Conservation (phyloP, 2,888 invertebrate species). For the Cephonodes hylas region DNA sequence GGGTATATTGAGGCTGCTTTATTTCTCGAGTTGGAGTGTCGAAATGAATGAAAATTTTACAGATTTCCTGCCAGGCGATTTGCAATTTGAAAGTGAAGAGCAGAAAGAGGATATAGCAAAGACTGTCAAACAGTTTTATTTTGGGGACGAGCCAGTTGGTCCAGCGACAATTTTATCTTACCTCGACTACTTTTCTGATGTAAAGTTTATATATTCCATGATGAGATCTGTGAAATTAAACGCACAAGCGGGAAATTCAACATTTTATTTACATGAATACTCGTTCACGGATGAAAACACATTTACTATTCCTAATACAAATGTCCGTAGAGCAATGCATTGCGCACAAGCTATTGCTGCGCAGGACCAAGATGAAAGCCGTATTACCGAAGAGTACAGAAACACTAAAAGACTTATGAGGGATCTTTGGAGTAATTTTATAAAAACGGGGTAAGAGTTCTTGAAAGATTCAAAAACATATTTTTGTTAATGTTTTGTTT, state of each 20-base stretch:
- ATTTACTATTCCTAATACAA: constrained; percentile 22
- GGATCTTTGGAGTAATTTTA: constrained; percentile 35
- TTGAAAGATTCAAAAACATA: too few relatives aligned
- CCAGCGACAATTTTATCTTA: constrained; percentile 22
- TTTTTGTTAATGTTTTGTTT: too few relatives aligned
- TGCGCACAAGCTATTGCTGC: constrained; percentile 23
- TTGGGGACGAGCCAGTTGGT: constrained; percentile 29
- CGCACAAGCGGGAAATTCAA: constrained; percentile 26
- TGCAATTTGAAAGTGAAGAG: constrained; percentile 24
- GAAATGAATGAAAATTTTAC: constrained; percentile 36
- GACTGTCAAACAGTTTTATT: constrained; percentile 33
- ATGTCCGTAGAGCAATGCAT: constrained; percentile 18
- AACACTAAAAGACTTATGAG: constrained; percentile 30
- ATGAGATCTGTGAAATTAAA: constrained; percentile 32
- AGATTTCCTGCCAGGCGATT: constrained; percentile 34
- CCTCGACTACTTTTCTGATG: constrained; percentile 48
- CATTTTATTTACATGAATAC: constrained; percentile 33
- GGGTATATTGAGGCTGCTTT: constrained; percentile 29
- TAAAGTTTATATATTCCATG: constrained; percentile 29
- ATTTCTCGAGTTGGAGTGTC: constrained; percentile 29
- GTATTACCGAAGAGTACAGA: constrained; percentile 24
- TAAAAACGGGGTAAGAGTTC: constrained; percentile 36
- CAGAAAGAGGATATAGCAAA: constrained; percentile 27
- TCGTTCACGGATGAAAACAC: constrained; percentile 26
- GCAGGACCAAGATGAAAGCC: neutral